Base-by-base conservation (phyloP, 1,140 invertebrate genomes). In the Augochlora pura region DNA sequence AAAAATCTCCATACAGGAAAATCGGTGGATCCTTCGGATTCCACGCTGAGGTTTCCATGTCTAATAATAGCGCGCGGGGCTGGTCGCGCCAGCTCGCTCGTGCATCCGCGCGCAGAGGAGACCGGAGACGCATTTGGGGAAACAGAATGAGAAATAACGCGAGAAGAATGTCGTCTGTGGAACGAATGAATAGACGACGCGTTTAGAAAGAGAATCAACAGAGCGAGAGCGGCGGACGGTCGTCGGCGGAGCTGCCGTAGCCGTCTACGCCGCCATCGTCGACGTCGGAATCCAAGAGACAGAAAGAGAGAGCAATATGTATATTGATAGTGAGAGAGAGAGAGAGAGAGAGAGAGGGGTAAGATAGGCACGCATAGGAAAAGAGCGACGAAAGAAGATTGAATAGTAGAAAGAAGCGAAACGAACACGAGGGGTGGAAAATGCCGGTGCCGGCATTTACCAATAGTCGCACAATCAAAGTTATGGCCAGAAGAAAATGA, bases 401-500 rank as follows among this genome's bases (percentile, higher is more conserved):
- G 68, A 63, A 60, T 69, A n/a, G 25, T 1, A 39, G n/a, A 16
- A 46, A 16, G 66, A 42, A 60, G 32, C 49, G 77, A 54, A 21
- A n/a, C n/a, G n/a, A 63, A 49, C 67, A 66, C 38, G 16, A 8
- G 62, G 32, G 3, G 12, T 8, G 23, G 21, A 32, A 23, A 38
- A 69, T 25, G 21, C 21, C 66, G 25, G 12, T 39, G 67, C 65
- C 82, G 83, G 77, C 80, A 81, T 75, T 85, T 83, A 76, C 80
- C 85, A 86, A 86, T 86, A 70, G 77, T 64, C 75, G 78, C 59
- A 77, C 84, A 80, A 88, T 88, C 86, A 83, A 81, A 88, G 83
- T 88, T 87, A 88, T 87, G 59, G 78, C 60, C 85, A 87, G 84
- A 88, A 87, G 88, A 81, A 88, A 88, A 89, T 89, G 86, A 88